Evolutionary conservation across 37 sponge, comb jelly and placozoan genomes (phyloP), one percentile per base, ranked within the genome.

Genomic region (Cliona cf. orientalis): DNA sequence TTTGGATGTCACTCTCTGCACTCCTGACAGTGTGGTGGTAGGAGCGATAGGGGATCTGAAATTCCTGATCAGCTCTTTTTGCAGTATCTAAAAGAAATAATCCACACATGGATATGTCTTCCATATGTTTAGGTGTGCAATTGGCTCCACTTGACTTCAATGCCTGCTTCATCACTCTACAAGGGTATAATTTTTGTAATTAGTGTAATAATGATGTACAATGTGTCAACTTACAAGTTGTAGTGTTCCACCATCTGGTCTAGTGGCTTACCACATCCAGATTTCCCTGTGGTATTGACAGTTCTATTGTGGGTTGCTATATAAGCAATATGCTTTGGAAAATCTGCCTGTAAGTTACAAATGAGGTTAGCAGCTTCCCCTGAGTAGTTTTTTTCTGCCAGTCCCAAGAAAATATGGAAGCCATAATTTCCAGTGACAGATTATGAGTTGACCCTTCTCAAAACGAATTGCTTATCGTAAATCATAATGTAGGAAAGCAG

Each of bases 261-360:
- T 4, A 81, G 71, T 29, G 82, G 72, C 32, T 81, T 81, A 29
- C 72, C 82, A 23, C n/a, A 6, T 22, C 82, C 82, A 28, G 72
- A 41, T 29, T 53, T 67, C 7, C 82, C 82, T 33, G 6, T 3
- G 41, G 49, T 68, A 40, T 81, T 81, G 21, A 81, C 82, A 5
- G 82, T 81, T 12, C 82, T 34, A 39, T 81, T 81, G 62, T 81
- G 28, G n/a, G 60, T 72, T 7, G 41, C 82, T 28, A 81, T 81
- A 39, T 73, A 81, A 3, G 82, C 82, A n/a, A 81, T 81, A 33
- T 81, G 82, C 41, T 71, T 53, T 45, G 82, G 69, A 71, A 71
- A 81, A 53, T 17, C 3, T 33, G 71, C 71, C 3, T 2, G 7
- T 7, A 81, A 14, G 39, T 81, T 81, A 5, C 72, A 29, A 35